Percentiles rank a stretch among this genome's conserved stretches.
Conservation (phyloP, 2,888 invertebrate species). For the Lissocephala sabroskyi region DNA sequence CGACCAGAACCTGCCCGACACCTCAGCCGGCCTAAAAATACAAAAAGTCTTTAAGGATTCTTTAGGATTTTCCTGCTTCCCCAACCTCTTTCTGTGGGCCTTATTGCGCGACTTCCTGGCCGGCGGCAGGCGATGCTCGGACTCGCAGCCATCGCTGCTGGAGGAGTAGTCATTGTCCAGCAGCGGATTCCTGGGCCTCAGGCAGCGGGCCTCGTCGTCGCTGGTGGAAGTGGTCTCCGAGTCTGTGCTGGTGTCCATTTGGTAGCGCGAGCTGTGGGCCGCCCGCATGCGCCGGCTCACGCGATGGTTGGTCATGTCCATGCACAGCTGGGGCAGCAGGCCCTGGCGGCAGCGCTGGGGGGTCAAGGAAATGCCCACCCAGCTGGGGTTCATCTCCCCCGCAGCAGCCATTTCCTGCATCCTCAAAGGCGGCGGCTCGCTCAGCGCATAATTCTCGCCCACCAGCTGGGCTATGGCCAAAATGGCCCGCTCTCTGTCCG, state of each 20-base stretch:
- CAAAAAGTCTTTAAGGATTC: background rate
- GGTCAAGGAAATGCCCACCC: conserved; percentile 68
- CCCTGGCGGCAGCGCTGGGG: conserved; percentile 71
- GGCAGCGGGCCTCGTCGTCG: conserved; percentile 40
- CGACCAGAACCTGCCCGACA: conserved; percentile 81
- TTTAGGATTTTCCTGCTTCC: background rate
- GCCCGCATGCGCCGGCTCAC: conserved; percentile 43
- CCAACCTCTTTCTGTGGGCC: conserved; percentile 44
- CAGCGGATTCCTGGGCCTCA: conserved; percentile 33
- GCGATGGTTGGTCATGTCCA: conserved; percentile 53
- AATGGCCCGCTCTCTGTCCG: conserved; percentile 79
- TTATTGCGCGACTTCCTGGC: conserved; percentile 39
- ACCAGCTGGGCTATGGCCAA: conserved; percentile 72
- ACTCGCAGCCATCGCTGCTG: conserved; percentile 73
- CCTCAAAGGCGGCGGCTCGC: conserved; percentile 58
- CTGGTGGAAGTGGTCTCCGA: conserved; percentile 66
- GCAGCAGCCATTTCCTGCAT: conserved; percentile 49
- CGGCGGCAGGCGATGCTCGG: conserved; percentile 60
- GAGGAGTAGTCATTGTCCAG: conserved; percentile 45
- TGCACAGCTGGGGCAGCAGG: conserved; percentile 64
- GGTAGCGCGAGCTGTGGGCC: conserved; percentile 33
- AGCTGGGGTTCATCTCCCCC: conserved; percentile 53
- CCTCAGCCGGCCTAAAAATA: conserved; percentile 43
- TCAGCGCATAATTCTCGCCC: conserved; percentile 66
- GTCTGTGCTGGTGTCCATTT: conserved; percentile 68